A percentile compares a stretch with the other conserved stretches of the same genome.
These are phyloP conservation scores for Hirundo rustica DNA, from an alignment of 2,797 vertebrate species.

Conservation along the genomic window DNA sequence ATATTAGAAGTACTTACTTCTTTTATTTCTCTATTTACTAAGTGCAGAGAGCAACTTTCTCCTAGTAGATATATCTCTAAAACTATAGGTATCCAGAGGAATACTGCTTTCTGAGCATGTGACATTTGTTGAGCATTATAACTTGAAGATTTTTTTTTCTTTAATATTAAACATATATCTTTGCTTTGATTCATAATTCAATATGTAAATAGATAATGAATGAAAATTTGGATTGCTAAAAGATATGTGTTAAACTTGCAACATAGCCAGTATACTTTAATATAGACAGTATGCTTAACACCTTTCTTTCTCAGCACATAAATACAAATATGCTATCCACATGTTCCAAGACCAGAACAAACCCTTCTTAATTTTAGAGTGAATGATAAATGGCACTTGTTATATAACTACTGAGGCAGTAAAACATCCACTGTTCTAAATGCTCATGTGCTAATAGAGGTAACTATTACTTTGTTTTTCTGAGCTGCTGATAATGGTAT, in stretches of 20 bases:
- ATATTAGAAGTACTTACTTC: neutral
- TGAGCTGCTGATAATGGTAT: neutral
- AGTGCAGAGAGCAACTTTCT: neutral
- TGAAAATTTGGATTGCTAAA: neutral
- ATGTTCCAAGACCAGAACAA: neutral
- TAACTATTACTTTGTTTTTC: neutral
- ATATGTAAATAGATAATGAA: neutral
- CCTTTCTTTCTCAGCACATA: neutral
- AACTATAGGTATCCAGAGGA: neutral
- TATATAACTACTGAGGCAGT: neutral
- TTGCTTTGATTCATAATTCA: neutral
- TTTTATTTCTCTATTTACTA: neutral
- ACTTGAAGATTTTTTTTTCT: neutral
- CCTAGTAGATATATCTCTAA: neutral
- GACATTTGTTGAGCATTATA: neutral
- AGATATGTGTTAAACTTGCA: neutral
- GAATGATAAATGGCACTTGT: neutral
- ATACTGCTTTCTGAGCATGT: neutral
- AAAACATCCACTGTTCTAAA: neutral
- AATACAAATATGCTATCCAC: neutral
- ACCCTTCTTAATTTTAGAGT: neutral
- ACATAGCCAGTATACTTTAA: neutral
- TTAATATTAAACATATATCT: neutral
- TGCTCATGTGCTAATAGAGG: neutral
- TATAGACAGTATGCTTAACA: neutral